phyloP scores from a whole-genome alignment of 1,140 invertebrate species.

The Bombus huntii region DNA sequence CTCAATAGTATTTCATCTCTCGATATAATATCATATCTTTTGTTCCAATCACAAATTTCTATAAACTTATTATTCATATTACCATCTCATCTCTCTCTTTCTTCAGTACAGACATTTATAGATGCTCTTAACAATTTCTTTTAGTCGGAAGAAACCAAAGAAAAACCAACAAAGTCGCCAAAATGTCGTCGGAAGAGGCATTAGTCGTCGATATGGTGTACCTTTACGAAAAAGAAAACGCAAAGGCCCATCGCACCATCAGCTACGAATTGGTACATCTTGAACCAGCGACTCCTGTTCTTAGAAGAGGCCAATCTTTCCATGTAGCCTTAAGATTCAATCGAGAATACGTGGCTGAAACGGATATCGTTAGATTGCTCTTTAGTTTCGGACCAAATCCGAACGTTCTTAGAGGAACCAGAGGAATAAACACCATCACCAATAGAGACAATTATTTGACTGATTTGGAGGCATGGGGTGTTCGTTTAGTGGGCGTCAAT shows the following conservation, averaged over 20 bases:
- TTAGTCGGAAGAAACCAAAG: not conserved
- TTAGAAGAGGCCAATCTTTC: slow-evolving; percentile 84
- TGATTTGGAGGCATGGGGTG: slow-evolving; percentile 77
- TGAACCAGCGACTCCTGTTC: slow-evolving; percentile 77
- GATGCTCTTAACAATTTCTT: not conserved
- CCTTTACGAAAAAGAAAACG: slow-evolving; percentile 83
- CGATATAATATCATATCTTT: no score
- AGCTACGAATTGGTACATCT: slow-evolving; percentile 83
- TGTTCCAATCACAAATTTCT: no score
- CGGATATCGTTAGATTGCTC: slow-evolving; percentile 74
- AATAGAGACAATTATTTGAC: slow-evolving; percentile 69
- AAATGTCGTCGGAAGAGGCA: slow-evolving; percentile 74
- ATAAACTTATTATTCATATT: no score
- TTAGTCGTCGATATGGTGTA: slow-evolving; percentile 81
- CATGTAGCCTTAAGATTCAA: slow-evolving; percentile 82
- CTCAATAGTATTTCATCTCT: not conserved
- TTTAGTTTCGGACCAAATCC: slow-evolving; percentile 79
- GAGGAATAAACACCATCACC: slow-evolving; percentile 70
- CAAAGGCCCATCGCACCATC: slow-evolving; percentile 82
- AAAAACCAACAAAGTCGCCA: not conserved
- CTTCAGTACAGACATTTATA: no score
- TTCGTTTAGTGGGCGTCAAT: slow-evolving; percentile 68
- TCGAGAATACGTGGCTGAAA: slow-evolving; percentile 74
- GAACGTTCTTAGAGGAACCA: slow-evolving; percentile 74
- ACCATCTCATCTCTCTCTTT: no score